Percentiles rank a stretch among this genome's conserved stretches.
Conservation (phyloP, 2,113 vertebrate species). For the Tragelaphus scriptus region DNA sequence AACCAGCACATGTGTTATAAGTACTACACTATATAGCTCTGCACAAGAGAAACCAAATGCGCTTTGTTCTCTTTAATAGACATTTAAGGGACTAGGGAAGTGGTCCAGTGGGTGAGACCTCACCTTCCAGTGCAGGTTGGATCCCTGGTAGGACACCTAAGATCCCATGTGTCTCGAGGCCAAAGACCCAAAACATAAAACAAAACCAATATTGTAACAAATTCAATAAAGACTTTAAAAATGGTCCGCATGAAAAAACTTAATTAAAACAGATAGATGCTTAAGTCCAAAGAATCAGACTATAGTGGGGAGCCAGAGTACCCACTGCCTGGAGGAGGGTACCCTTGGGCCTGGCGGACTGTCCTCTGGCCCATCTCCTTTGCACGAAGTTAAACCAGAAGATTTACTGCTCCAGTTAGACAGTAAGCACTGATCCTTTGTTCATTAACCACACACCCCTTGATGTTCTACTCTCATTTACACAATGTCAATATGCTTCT, state of each 20-base stretch:
- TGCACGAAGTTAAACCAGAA: neutral
- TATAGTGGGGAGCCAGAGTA: neutral
- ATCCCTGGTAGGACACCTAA: neutral
- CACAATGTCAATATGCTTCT: constrained; percentile 55
- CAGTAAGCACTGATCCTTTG: neutral
- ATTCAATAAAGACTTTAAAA: neutral
- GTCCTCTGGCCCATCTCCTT: neutral
- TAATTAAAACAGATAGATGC: neutral
- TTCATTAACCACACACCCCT: constrained; percentile 51
- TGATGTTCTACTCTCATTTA: constrained; percentile 53
- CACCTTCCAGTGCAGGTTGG: neutral
- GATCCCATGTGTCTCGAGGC: neutral
- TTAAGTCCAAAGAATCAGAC: neutral
- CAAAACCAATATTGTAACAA: neutral
- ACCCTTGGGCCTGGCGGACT: neutral
- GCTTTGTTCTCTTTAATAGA: neutral
- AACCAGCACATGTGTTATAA: neutral
- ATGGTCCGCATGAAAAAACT: neutral
- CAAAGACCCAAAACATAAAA: neutral
- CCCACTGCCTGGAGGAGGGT: fast-evolving
- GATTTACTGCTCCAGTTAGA: neutral
- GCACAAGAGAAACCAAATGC: neutral
- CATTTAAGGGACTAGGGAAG: neutral
- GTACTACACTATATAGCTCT: neutral
- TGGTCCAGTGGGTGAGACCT: neutral